phyloP scores from a whole-genome alignment of 2,113 vertebrate genomes.

The Theropithecus gelada region DNA sequence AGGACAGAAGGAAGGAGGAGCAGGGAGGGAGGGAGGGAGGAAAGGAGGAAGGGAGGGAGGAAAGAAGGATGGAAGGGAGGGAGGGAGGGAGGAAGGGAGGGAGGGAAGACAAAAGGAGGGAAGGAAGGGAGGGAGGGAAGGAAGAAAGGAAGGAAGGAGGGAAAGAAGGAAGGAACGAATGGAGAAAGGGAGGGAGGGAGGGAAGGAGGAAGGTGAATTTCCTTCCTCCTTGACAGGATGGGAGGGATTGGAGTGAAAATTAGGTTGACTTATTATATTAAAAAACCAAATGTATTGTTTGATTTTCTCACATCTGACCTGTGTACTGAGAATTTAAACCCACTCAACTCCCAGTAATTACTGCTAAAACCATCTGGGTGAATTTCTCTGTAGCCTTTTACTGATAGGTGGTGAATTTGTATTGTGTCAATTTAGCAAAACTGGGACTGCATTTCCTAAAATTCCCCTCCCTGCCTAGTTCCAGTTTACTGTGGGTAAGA shows the following conservation, averaged over 20 bases:
- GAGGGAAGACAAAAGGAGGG: no score
- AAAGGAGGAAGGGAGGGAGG: no score
- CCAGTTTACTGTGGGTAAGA: neutral
- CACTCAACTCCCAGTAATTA: neutral
- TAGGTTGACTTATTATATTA: neutral
- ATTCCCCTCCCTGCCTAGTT: neutral
- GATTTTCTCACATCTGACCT: neutral
- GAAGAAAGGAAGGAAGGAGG: no score
- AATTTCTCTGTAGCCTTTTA: neutral
- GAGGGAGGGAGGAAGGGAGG: no score
- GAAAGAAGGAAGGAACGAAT: no score
- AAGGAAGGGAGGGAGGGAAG: no score
- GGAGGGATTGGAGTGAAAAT: neutral
- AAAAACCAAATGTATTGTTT: neutral
- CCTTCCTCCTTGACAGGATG: neutral
- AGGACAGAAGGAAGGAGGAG: neutral
- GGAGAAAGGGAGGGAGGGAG: neutral
- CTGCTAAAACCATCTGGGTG: neutral
- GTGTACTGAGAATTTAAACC: neutral
- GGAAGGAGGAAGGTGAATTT: neutral
- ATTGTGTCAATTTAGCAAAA: neutral
- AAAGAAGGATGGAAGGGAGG: no score
- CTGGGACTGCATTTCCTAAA: neutral
- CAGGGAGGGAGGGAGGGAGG: no score
- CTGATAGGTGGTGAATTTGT: neutral